Evolutionary conservation across 2,113 vertebrate genomes (phyloP).

Genomic region (Climacteris rufus): DNA sequence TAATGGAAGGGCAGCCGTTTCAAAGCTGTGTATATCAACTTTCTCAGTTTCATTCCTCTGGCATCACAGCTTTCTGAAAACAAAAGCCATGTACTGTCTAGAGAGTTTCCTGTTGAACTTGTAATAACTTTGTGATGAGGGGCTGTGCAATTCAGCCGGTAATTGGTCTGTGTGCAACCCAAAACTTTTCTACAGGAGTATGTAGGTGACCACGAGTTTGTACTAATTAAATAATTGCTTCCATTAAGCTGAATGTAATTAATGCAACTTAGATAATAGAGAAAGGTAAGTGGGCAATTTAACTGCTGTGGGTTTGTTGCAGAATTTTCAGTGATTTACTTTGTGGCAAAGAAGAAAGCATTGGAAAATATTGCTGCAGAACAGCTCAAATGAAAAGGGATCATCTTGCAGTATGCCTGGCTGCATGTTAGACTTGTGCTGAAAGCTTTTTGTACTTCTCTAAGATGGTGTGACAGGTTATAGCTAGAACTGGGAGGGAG

Average conservation of each 20-base stretch:
- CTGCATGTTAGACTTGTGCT: not conserved
- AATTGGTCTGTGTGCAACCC: not conserved
- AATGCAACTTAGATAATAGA: not conserved
- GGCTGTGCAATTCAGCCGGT: not conserved
- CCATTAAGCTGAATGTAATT: slow-evolving; percentile 7
- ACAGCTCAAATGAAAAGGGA: not conserved
- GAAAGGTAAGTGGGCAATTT: not conserved
- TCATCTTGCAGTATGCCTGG: not conserved
- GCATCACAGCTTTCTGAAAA: not conserved
- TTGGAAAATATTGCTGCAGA: not conserved
- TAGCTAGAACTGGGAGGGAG: not conserved
- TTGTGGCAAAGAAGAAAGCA: not conserved
- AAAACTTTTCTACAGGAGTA: not conserved
- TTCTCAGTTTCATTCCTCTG: not conserved
- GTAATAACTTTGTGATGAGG: not conserved
- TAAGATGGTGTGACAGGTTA: not conserved
- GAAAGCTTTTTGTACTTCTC: not conserved
- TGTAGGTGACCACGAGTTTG: not conserved
- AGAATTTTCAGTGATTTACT: not conserved
- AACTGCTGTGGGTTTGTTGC: not conserved
- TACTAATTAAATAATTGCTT: slow-evolving; percentile 39
- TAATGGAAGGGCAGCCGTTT: not conserved
- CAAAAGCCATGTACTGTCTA: not conserved
- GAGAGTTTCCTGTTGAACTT: not conserved
- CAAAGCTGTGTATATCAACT: fast-evolving